These are phyloP conservation scores for Radopholus similis DNA, from an alignment of 1,140 invertebrate species.

Conservation along the genomic window DNA sequence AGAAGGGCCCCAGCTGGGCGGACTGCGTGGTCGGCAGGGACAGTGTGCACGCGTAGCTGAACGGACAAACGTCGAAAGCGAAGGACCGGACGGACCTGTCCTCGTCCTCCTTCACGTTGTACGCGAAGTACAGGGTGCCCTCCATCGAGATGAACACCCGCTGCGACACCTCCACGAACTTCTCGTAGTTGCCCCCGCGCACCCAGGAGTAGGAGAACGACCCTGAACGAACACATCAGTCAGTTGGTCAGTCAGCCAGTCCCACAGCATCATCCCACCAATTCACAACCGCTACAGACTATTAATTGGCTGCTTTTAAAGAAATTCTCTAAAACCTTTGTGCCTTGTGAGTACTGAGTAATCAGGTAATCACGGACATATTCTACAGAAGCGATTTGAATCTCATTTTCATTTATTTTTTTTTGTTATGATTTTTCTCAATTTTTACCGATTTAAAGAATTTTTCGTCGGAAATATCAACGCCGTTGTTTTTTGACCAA, in stretches of 20 bases:
- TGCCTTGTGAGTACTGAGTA: too few species aligned
- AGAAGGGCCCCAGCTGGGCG: constrained; percentile 45
- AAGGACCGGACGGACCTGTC: constrained; percentile 23
- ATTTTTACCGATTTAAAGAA: too few species aligned
- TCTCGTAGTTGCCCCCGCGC: constrained; percentile 30
- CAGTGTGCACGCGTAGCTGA: constrained; percentile 43
- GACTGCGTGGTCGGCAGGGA: constrained; percentile 27
- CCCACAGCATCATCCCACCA: too few species aligned
- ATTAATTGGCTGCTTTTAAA: too few species aligned
- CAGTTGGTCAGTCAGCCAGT: neutral
- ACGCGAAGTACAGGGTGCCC: constrained; percentile 46
- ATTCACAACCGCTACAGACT: too few species aligned
- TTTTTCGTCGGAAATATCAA: too few species aligned
- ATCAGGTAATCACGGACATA: too few species aligned
- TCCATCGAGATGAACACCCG: constrained; percentile 42
- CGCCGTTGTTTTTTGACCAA: too few species aligned
- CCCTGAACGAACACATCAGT: constrained; percentile 16
- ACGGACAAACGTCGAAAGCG: neutral
- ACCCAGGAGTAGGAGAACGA: constrained; percentile 47
- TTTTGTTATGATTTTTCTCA: too few species aligned
- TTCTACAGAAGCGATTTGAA: too few species aligned
- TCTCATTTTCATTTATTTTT: too few species aligned
- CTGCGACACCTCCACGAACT: constrained; percentile 37
- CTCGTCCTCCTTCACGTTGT: constrained; percentile 37
- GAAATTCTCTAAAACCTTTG: too few species aligned